Conservation (phyloP, 2,113 vertebrate species). For the Mirza zaza region DNA sequence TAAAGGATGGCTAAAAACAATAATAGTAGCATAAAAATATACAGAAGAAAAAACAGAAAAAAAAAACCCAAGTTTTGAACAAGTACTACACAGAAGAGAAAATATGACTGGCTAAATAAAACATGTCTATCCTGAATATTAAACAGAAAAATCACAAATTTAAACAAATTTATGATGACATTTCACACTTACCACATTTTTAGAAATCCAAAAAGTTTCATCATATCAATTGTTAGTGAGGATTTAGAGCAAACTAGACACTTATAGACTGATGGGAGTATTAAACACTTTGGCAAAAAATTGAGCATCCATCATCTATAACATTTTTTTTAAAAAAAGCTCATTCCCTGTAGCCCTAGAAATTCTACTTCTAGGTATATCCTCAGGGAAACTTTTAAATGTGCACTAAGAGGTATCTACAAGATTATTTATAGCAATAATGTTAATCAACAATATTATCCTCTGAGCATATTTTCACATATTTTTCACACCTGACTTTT, state of each 20-base stretch:
- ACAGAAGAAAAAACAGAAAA: background rate
- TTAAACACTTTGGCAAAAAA: background rate
- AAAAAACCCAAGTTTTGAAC: background rate
- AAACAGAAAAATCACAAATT: background rate
- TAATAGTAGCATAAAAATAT: background rate
- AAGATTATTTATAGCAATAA: background rate
- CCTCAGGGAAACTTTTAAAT: background rate
- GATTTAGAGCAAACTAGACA: background rate
- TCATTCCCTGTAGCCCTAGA: background rate
- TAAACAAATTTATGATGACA: background rate
- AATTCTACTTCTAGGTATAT: background rate
- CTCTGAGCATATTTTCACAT: background rate
- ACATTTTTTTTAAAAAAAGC: background rate
- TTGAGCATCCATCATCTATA: background rate
- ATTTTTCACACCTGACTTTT: background rate
- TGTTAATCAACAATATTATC: background rate
- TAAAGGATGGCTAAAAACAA: background rate
- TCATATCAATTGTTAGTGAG: background rate
- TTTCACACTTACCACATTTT: background rate
- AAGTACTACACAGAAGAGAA: background rate
- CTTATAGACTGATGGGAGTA: background rate
- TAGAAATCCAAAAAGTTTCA: background rate
- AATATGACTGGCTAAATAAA: background rate
- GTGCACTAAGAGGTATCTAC: background rate
- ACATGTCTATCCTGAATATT: background rate